Percentiles rank a stretch among this genome's conserved stretches.
These are phyloP conservation scores for Trypoxylus dichotomus DNA, from an alignment of 1,140 invertebrate species.

Conservation along the genomic window DNA sequence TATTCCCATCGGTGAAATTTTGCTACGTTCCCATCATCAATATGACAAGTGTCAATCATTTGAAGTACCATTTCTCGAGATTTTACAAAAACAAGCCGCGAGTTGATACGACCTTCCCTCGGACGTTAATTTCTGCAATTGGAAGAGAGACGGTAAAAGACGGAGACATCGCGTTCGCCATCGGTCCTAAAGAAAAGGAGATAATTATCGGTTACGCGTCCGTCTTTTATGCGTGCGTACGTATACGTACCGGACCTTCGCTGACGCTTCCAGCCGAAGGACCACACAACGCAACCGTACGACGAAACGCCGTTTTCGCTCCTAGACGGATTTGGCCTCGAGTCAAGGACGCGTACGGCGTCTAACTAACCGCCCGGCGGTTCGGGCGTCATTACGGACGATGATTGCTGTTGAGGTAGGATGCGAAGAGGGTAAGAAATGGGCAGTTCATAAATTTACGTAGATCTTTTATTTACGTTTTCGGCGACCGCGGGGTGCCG, in stretches of 20 bases:
- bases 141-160: background rate
- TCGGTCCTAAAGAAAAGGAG: background rate
- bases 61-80: background rate
- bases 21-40: too few relatives aligned
- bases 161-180: background rate
- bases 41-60: background rate
- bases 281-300: background rate
- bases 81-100: background rate
- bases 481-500: conserved; percentile 6
- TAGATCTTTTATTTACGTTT: conserved; percentile 26
- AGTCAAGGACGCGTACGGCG: conserved; percentile 18
- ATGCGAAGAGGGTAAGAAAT: background rate
- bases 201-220: background rate
- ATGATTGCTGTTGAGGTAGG: background rate
- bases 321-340: conserved; percentile 10
- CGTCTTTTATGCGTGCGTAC: conserved; percentile 8
- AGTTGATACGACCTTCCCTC: background rate
- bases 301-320: background rate
- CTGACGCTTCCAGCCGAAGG: background rate
- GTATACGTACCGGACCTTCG: background rate
- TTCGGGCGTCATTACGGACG: background rate
- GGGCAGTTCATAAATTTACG: conserved; percentile 20
- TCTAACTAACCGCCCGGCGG: background rate
- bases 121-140: conserved; percentile 15
- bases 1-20: too few relatives aligned